Evolutionary conservation across 2,113 vertebrate species (phyloP), one percentile per base, ranked within the genome.

Genomic region (Phyllostomus hastatus): DNA sequence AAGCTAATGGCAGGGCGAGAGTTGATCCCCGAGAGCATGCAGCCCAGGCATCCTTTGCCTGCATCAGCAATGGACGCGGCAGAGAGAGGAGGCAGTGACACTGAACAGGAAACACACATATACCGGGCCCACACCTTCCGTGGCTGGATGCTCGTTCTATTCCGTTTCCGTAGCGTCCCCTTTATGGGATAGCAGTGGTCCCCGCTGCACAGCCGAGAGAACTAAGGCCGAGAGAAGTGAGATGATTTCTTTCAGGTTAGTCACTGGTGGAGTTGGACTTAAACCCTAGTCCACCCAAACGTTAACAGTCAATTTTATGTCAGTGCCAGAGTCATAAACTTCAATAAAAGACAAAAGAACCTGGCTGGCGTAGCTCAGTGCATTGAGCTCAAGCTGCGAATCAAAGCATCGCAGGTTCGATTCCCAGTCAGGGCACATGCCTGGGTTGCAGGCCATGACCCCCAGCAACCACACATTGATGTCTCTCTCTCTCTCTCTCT

Each of bases 91-190:
- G 24, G 33, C 26, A 46, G 17, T 3, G 2, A 15, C 5, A 4
- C 12, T 9, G 9, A 46, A 41, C 16, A 41, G 33, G 48, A 76
- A 61, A 69, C 1, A 2, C 7, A 17, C 22, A 0, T 0, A 38
- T 4, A 10, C 66, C 5, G 0, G 1, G 59, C 4, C 3, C 7
- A 17, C 7, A 0, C 35, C 46, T 69, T 19, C 22, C 57, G 1
- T 0, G 5, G 14, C 19, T 50, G 38, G 69, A 2, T 2, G 16
- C 72, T 6, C 1, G 4, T 43, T 43, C 20, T 84, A 57, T 67
- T 57, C 67, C 0, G 7, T 20, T 50, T 33, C 41, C 10, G 5
- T 38, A 54, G 4, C 3, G 2, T 59, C 73, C 43, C 76, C 24
- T 52, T 2, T 7, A 6, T 4, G 33, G 4, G 9, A 4, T 4